These are phyloP conservation scores for Pterocles orientalis DNA, from an alignment of 2,113 vertebrate species.

Conservation along the genomic window DNA sequence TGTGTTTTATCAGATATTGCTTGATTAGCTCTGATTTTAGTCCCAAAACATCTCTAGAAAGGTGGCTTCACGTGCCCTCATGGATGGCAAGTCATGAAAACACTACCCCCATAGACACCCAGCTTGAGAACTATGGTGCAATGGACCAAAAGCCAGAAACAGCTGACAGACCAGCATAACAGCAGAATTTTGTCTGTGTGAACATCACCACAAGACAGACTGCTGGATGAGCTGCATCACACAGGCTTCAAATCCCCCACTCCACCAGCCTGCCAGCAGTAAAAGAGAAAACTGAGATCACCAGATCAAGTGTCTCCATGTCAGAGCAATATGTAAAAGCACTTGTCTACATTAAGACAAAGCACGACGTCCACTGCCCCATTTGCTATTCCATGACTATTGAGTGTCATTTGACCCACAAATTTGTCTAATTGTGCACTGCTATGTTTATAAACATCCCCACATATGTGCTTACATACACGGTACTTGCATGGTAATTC, in stretches of 20 bases:
- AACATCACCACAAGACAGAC: background rate
- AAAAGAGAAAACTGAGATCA: background rate
- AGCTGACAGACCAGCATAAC: background rate
- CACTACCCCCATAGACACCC: background rate
- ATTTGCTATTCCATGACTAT: background rate
- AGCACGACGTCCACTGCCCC: accelerated
- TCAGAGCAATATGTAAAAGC: background rate
- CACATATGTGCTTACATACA: accelerated
- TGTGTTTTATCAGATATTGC: background rate
- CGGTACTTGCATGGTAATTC: background rate
- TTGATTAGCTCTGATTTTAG: background rate
- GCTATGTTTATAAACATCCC: accelerated
- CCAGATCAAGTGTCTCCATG: accelerated
- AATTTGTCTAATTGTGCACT: background rate
- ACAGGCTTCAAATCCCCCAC: background rate
- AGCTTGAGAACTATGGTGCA: background rate
- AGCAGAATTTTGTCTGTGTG: background rate
- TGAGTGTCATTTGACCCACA: background rate
- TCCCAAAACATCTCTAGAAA: background rate
- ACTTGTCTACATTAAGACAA: background rate
- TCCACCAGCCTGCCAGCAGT: background rate
- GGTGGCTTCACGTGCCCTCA: background rate
- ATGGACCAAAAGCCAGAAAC: background rate
- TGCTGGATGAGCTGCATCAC: background rate
- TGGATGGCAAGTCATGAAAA: background rate